These are phyloP conservation scores for Peromyscus polionotus DNA, from an alignment of 2,113 vertebrate species.

Conservation along the genomic window DNA sequence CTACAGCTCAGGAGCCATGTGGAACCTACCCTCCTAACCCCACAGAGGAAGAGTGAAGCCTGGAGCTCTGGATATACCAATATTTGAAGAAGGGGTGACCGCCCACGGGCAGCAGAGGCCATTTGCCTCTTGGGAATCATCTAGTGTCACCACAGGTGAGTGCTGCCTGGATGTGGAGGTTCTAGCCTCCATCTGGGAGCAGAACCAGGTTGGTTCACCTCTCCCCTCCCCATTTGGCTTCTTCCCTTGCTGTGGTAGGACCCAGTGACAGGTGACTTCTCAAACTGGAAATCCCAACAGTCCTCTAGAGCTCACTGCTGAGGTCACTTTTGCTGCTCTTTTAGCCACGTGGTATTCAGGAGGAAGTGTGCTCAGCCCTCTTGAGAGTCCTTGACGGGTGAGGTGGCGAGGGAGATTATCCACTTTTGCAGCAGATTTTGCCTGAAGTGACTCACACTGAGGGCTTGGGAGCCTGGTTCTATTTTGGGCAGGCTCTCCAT, in stretches of 20 bases:
- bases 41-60: accelerated
- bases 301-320: accelerated
- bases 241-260: accelerated
- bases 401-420: background rate
- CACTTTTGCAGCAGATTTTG: constrained; percentile 58
- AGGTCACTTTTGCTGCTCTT: background rate
- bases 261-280: accelerated
- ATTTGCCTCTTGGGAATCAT: background rate
- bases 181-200: background rate
- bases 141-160: background rate
- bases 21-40: background rate
- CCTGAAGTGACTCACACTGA: constrained; percentile 41
- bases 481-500: constrained; percentile 73
- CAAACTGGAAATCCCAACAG: accelerated
- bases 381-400: constrained; percentile 65
- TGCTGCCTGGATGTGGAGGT: background rate
- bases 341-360: constrained; percentile 51
- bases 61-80: accelerated
- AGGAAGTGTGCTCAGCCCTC: constrained; percentile 52
- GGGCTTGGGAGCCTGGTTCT: constrained; percentile 68
- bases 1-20: accelerated
- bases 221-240: accelerated
- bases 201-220: accelerated
- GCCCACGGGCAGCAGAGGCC: accelerated
- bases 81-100: accelerated